phyloP scores from a whole-genome alignment of 2,113 vertebrate species.

The Enhydra lutris region DNA sequence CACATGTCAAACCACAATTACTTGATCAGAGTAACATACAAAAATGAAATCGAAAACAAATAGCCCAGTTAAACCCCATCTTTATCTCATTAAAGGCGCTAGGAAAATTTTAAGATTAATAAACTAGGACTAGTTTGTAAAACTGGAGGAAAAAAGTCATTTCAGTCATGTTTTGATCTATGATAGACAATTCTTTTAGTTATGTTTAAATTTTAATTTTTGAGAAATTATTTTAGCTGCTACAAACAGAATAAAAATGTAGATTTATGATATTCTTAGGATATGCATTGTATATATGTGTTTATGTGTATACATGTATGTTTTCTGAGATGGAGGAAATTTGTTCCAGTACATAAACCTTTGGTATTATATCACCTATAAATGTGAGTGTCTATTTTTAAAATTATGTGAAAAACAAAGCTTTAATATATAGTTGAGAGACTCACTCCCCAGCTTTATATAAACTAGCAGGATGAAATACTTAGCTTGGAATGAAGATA shows the following conservation, averaged over 20 bases:
- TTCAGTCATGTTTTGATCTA: not conserved
- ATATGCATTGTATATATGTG: not conserved
- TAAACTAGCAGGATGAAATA: not conserved
- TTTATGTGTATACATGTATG: not conserved
- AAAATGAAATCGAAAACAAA: not conserved
- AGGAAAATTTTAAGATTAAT: not conserved
- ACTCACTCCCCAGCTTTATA: not conserved
- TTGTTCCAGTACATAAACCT: not conserved
- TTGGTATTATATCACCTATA: not conserved
- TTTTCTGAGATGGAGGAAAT: not conserved
- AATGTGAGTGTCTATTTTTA: not conserved
- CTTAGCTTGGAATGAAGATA: not conserved
- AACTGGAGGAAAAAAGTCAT: not conserved
- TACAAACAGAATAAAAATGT: not conserved
- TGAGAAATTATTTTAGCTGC: not conserved
- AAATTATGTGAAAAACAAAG: slow-evolving; percentile 13
- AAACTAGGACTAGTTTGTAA: not conserved
- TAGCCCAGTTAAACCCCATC: not conserved
- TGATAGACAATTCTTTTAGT: not conserved
- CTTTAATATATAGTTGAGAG: not conserved
- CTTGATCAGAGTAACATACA: not conserved
- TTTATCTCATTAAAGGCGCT: not conserved
- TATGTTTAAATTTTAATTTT: not conserved
- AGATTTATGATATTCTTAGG: not conserved
- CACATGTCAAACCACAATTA: not conserved